Base-by-base conservation (phyloP, 1,140 invertebrate species). In the Oryzaephilus surinamensis region DNA sequence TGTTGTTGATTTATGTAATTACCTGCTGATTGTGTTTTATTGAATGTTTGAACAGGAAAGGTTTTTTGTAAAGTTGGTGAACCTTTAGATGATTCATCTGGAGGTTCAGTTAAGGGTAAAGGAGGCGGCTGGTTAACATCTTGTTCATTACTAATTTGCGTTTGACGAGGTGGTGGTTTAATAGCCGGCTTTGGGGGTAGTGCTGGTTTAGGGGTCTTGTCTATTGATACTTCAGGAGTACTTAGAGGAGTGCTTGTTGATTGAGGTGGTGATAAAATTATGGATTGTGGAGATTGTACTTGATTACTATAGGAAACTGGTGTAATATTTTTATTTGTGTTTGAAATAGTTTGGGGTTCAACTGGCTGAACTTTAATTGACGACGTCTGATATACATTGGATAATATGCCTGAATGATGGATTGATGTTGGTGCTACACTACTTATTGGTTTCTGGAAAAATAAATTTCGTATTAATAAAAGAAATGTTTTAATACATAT, bases 291-390 rank as follows among this genome's bases (percentile, higher is more conserved):
- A 11, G 60, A 70, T 38, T 63, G 37, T 17, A 45, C 18, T 36
- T 41, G 17, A n/a, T 43, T 49, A 13, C 40, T 38, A 20, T 21
- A 60, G 54, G 57, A 60, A 46, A n/a, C n/a, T n/a, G 19, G 23
- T 3, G 59, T 48, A 14, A 26, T 12, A 20, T 20, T 20, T 27
- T 44, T 50, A 14, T 31, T 42, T 7, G 37, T 50, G 51, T 61
- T 41, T 56, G 69, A 55, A 45, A 82, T 67, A 5, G 76, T 82
- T 56, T 84, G 81, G 18, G 81, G 81, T 66, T 82, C 80, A 38
- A 84, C 79, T 21, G 81, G 81, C 64, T 81, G 77, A 37, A 84
- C 79, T 62, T 83, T 82, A 39, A 79, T 84, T 31, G 81, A 84
- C 6, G 79, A 81, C 24, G 80, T 83, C 60, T 84, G 80, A 64